These are phyloP conservation scores for Aphodius granarius DNA, from an alignment of 2,888 invertebrate species.

Conservation along the genomic window DNA sequence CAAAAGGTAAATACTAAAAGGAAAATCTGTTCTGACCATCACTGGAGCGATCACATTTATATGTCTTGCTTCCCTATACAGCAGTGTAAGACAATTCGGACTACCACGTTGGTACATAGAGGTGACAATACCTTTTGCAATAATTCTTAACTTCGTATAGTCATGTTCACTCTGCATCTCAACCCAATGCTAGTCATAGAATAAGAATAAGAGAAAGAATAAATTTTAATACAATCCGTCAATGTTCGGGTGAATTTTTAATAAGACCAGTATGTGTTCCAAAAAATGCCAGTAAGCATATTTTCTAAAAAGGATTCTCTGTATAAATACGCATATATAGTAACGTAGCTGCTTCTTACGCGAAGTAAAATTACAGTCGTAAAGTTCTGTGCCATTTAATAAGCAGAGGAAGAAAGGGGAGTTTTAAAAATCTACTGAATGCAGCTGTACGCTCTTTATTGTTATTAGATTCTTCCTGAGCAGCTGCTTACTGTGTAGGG, in stretches of 20 bases:
- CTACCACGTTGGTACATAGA: too few relatives aligned
- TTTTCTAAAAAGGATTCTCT: neutral
- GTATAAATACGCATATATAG: neutral
- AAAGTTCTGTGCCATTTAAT: neutral
- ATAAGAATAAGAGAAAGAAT: too few relatives aligned
- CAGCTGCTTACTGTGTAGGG: neutral
- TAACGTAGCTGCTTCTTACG: neutral
- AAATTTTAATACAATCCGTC: too few relatives aligned
- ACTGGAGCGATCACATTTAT: too few relatives aligned
- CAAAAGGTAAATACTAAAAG: neutral
- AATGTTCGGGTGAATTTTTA: neutral
- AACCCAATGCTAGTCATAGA: too few relatives aligned
- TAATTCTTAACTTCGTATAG: too few relatives aligned
- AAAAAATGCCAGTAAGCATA: neutral
- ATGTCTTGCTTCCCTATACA: too few relatives aligned
- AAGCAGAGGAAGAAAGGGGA: neutral
- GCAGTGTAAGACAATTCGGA: too few relatives aligned
- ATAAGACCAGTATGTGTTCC: neutral
- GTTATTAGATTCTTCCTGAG: neutral
- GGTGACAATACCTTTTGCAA: too few relatives aligned
- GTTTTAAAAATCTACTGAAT: neutral
- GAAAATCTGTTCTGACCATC: too few relatives aligned
- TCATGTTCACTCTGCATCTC: too few relatives aligned
- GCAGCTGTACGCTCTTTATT: neutral
- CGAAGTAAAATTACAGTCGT: neutral